Evolutionary conservation across 2,113 vertebrate genomes (phyloP), one percentile per base, ranked within the genome.

Genomic region (Trinectes maculatus): DNA sequence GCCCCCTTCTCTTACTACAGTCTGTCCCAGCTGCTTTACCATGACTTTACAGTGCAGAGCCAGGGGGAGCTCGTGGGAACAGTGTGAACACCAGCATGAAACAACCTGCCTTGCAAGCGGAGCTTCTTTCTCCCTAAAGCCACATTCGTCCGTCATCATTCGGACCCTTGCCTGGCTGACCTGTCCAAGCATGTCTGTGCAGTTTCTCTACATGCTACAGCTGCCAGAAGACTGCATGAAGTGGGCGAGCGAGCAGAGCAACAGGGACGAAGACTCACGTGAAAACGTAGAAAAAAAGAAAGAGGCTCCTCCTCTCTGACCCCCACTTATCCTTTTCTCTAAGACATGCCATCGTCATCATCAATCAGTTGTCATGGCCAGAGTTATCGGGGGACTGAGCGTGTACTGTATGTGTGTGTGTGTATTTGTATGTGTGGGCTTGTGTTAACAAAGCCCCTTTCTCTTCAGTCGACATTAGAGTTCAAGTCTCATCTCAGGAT

Each of bases 41-140:
- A 43, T 85, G 71, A 85, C 86, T 89, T 91, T 84, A 82, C 84
- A 84, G 72, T 19, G 47, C 62, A 71, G 61, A 77, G 28, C 44
- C 71, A 54, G 51, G 58, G 57, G 78, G 70, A 55, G 47, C 66
- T 81, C 83, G 72, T 77, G 49, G 83, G 71, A 76, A 80, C 46
- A 76, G 71, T 72, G 76, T 69, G 61, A 92, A 90, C 91, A 94
- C 93, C 92, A 94, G 93, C 93, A 93, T 92, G 90, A 93, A 43
- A 88, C 85, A 66, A 74, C 85, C 64, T 72, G 82, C 77, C 74
- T 85, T 58, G 33, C 69, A 75, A 80, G 39, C 25, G 15, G 78
- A 74, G 9, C 28, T 18, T 51, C 72, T 68, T 53, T 25, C 59
- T 60, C 69, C 51, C 43, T 49, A 25, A 56, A 63, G 54, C 46